Conservation (phyloP, 2,113 vertebrate species). For the Chloropsis hardwickii region DNA sequence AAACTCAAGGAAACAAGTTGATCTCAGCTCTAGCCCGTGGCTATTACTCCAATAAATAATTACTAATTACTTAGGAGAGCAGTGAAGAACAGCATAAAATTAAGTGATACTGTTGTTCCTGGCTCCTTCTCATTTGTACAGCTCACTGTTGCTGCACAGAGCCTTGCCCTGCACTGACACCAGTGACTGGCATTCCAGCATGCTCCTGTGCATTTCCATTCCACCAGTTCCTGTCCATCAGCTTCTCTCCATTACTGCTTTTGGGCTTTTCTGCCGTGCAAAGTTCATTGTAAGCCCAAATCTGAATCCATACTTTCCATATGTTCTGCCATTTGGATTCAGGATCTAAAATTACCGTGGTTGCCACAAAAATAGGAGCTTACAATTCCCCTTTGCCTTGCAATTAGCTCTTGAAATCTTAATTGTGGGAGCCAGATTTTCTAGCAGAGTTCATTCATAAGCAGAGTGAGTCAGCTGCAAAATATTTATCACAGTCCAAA, state of each 20-base stretch:
- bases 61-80: background rate
- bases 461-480: constrained; percentile 47
- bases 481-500: constrained; percentile 49
- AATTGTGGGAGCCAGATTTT: constrained; percentile 48
- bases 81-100: background rate
- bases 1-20: background rate
- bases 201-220: background rate
- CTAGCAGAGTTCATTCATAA: constrained; percentile 17
- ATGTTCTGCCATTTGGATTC: background rate
- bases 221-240: background rate
- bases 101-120: background rate
- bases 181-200: background rate
- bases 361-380: constrained; percentile 37
- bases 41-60: background rate
- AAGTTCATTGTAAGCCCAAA: background rate
- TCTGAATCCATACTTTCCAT: background rate
- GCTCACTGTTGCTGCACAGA: background rate
- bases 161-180: background rate
- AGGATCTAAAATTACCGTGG: constrained; percentile 32
- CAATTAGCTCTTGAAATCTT: constrained; percentile 54
- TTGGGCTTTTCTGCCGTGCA: background rate
- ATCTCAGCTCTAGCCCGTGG: background rate
- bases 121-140: background rate
- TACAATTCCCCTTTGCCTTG: constrained; percentile 40
- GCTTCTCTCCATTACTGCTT: background rate